These are phyloP conservation scores for Pycnonotus jocosus DNA, from an alignment of 2,113 vertebrate genomes.

Conservation along the genomic window DNA sequence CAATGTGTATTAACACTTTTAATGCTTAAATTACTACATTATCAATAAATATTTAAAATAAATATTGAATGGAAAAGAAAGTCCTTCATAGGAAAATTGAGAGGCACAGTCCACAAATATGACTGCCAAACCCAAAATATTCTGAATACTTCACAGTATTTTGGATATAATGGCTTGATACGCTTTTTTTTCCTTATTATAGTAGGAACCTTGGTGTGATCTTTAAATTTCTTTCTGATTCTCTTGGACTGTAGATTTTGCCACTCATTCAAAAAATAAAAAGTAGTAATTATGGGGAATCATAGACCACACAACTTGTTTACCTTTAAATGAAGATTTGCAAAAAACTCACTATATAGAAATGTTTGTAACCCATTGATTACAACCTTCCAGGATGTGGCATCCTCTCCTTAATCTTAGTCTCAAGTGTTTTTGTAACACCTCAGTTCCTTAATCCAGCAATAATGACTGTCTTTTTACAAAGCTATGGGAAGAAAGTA, in stretches of 20 bases:
- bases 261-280: not conserved
- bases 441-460: not conserved
- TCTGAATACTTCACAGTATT: not conserved
- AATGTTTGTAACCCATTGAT: not conserved
- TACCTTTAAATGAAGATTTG: not conserved
- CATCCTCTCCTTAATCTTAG: not conserved
- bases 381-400: rapidly evolving
- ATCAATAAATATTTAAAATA: not conserved
- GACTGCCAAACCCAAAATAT: not conserved
- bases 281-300: not conserved
- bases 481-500: not conserved
- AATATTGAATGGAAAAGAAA: not conserved
- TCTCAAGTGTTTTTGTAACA: not conserved
- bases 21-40: not conserved
- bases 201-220: not conserved
- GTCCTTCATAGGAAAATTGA: not conserved
- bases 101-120: not conserved
- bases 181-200: not conserved
- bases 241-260: not conserved
- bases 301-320: not conserved
- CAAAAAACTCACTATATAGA: not conserved
- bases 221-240: not conserved
- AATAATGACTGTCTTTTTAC: rapidly evolving
- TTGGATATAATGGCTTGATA: not conserved
- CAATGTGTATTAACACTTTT: not conserved